phyloP scores from a whole-genome alignment of 2,888 invertebrate species.

The Stictocephala bisonia region DNA sequence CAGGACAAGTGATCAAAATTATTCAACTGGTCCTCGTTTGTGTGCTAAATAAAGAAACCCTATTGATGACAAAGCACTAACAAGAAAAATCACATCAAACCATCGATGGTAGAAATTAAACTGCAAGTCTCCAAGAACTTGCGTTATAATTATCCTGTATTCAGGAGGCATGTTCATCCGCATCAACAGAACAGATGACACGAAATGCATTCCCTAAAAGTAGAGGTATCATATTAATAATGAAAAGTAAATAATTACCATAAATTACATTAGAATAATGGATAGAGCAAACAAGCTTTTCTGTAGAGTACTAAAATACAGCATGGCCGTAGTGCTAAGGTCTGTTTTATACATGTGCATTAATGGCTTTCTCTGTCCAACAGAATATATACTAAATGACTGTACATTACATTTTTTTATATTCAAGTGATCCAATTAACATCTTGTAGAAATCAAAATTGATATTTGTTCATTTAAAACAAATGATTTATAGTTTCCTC shows the following conservation, averaged over 20 bases:
- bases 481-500: too few relatives aligned
- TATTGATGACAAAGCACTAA: conserved; percentile 96
- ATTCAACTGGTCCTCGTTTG: conserved; percentile 75
- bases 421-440: too few relatives aligned
- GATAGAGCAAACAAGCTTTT: too few relatives aligned
- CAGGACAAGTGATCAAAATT: conserved; percentile 47
- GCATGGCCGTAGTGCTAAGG: too few relatives aligned
- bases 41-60: conserved; percentile 95
- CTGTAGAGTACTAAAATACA: too few relatives aligned
- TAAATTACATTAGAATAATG: neutral
- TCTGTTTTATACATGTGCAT: too few relatives aligned
- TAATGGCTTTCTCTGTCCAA: too few relatives aligned
- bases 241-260: neutral
- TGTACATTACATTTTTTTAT: too few relatives aligned
- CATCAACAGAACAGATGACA: conserved; percentile 96
- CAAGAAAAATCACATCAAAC: conserved; percentile 99
- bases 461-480: too few relatives aligned
- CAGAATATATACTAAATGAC: too few relatives aligned
- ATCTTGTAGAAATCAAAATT: too few relatives aligned
- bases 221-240: conserved; percentile 54
- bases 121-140: conserved; percentile 95
- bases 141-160: conserved; percentile 91
- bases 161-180: conserved; percentile 99
- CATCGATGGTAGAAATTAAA: conserved; percentile 99
- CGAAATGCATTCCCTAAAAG: conserved; percentile 96